Conservation (phyloP, 1,140 invertebrate genomes). For the Pseudomyrmex pallidus region DNA sequence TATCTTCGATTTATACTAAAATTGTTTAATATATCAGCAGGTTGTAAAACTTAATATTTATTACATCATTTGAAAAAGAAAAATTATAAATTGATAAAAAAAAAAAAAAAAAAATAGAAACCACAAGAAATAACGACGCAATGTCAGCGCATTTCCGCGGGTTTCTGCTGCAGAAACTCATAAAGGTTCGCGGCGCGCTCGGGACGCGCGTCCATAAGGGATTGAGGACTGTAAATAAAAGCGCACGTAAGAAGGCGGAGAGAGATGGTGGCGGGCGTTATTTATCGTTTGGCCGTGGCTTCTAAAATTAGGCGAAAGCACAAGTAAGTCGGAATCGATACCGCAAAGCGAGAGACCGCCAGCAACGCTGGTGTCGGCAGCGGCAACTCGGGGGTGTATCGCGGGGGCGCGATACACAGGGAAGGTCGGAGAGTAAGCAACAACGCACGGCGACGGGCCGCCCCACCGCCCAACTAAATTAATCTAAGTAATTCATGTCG, state of each 20-base stretch:
- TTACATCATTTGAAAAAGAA: background rate
- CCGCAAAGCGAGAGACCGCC: slow-evolving; percentile 45
- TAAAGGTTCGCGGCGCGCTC: slow-evolving; percentile 1
- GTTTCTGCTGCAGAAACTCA: background rate
- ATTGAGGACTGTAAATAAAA: slow-evolving; percentile 23
- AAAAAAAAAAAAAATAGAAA: background rate
- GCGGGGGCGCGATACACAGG: slow-evolving; percentile 64
- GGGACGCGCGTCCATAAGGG: slow-evolving; percentile 13
- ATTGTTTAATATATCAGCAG: too few relatives aligned
- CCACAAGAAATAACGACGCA: background rate
- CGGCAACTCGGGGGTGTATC: slow-evolving; percentile 58
- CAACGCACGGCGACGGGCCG: slow-evolving; percentile 71
- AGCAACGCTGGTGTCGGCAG: slow-evolving; percentile 67
- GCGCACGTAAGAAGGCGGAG: slow-evolving; percentile 1
- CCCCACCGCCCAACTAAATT: slow-evolving; percentile 82
- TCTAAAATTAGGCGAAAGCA: slow-evolving; percentile 81
- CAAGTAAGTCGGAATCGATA: slow-evolving; percentile 82
- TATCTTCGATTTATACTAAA: too few relatives aligned
- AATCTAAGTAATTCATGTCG: slow-evolving; percentile 84
- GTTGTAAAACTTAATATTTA: background rate
- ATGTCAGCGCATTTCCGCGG: slow-evolving; percentile 2
- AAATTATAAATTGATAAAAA: background rate
- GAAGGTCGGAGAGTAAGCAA: slow-evolving; percentile 76
- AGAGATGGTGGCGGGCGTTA: slow-evolving; percentile 39
- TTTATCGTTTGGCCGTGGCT: slow-evolving; percentile 72